phyloP scores from a whole-genome alignment of 2,888 invertebrate genomes.

The Eilema griseolum region DNA sequence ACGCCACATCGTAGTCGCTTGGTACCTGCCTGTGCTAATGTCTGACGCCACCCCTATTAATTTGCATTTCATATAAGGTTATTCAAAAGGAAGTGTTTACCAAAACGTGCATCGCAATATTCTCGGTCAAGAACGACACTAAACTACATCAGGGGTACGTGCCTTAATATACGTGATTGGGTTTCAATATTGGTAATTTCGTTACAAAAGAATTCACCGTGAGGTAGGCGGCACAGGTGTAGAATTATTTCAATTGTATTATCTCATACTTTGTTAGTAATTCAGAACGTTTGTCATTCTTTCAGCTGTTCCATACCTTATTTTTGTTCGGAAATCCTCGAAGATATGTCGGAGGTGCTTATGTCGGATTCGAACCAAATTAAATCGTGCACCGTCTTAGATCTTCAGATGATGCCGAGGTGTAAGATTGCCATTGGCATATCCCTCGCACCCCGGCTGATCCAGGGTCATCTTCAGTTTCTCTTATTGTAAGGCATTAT shows the following conservation, averaged over 20 bases:
- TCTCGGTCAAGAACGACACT: conserved; percentile 28
- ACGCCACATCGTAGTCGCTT: no score
- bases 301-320: not conserved
- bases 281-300: not conserved
- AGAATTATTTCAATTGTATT: not conserved
- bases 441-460: no score
- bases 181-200: conserved; percentile 11
- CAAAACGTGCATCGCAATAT: not conserved
- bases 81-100: conserved; percentile 35
- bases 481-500: no score
- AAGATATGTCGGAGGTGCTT: no score
- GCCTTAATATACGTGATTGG: conserved; percentile 26
- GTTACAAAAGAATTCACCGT: not conserved
- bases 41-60: not conserved
- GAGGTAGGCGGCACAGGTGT: not conserved
- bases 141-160: conserved; percentile 15
- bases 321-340: no score
- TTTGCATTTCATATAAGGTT: conserved; percentile 20
- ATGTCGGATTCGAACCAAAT: no score
- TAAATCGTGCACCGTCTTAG: no score
- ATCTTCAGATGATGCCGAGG: no score
- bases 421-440: no score
- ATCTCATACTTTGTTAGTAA: not conserved
- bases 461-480: no score
- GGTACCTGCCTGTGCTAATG: no score